Conservation (phyloP, 2,113 vertebrate genomes). For the Phylloscopus trochiloides region DNA sequence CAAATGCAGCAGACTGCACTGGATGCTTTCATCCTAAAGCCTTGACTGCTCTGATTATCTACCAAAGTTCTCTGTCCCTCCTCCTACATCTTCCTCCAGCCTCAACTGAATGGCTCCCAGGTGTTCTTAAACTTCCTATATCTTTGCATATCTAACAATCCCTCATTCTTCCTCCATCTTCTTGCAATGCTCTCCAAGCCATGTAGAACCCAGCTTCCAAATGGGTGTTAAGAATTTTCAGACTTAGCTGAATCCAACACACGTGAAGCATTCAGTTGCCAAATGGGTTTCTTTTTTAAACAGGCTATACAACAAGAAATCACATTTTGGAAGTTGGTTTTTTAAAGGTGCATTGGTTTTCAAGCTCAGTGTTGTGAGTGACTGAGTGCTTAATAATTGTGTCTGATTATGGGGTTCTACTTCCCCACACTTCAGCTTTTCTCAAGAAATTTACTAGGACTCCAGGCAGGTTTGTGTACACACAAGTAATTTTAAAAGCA, state of each 20-base stretch:
- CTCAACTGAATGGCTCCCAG: not conserved
- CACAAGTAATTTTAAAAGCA: not conserved
- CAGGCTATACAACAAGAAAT: not conserved
- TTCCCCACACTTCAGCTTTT: not conserved
- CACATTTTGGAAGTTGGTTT: not conserved
- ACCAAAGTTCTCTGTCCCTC: not conserved
- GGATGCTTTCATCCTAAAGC: not conserved
- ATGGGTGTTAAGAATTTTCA: not conserved
- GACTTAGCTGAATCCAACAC: not conserved
- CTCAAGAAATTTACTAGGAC: not conserved
- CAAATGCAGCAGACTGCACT: not conserved
- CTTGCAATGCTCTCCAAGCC: not conserved
- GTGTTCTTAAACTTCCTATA: not conserved
- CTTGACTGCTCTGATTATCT: not conserved
- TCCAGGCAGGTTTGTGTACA: not conserved
- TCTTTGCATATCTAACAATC: not conserved
- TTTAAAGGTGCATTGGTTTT: not conserved
- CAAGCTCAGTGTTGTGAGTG: not conserved
- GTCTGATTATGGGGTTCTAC: not conserved
- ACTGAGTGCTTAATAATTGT: not conserved
- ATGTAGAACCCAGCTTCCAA: not conserved
- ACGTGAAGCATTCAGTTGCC: not conserved
- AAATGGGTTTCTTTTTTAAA: not conserved
- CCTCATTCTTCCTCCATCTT: not conserved
- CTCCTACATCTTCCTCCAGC: not conserved